phyloP scores from a whole-genome alignment of 2,797 vertebrate genomes.

The Borostomias antarcticus region DNA sequence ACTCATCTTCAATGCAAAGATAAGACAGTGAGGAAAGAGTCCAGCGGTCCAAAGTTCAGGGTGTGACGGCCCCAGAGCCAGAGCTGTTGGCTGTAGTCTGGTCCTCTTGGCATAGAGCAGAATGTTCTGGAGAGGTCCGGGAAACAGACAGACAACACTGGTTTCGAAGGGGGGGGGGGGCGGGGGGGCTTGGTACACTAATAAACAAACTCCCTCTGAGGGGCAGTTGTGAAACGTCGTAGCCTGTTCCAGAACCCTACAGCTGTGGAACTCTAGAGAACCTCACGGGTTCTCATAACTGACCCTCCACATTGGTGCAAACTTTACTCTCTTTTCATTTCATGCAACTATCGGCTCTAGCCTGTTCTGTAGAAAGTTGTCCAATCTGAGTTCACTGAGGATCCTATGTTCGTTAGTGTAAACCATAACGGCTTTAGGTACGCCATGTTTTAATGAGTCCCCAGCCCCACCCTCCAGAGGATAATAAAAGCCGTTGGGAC shows the following conservation, averaged over 20 bases:
- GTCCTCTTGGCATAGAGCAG: conserved; percentile 36
- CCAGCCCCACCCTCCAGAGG: too few species aligned
- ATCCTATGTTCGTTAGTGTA: too few species aligned
- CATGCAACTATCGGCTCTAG: conserved; percentile 13
- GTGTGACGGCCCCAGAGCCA: background rate
- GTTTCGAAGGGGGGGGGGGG: conserved; percentile 24
- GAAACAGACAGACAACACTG: conserved; percentile 55
- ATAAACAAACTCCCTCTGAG: conserved; percentile 48
- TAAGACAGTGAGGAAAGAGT: too few species aligned
- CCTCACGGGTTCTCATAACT: background rate
- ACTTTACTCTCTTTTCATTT: background rate
- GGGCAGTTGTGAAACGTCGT: conserved; percentile 23
- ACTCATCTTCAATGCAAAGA: background rate
- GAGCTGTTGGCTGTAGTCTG: conserved; percentile 38
- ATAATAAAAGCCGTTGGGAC: conserved; percentile 13
- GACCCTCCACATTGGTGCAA: background rate
- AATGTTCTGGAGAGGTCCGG: conserved; percentile 45
- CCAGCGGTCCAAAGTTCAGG: too few species aligned
- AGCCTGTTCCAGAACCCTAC: conserved; percentile 35
- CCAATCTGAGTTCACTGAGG: too few species aligned
- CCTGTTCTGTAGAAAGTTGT: too few species aligned
- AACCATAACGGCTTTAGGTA: too few species aligned
- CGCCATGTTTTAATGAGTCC: too few species aligned
- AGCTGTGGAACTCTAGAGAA: conserved; percentile 54
- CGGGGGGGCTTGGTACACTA: conserved; percentile 37